Evolutionary conservation across 2,888 invertebrate genomes (phyloP).

Genomic region (Polylopha cassiicola): DNA sequence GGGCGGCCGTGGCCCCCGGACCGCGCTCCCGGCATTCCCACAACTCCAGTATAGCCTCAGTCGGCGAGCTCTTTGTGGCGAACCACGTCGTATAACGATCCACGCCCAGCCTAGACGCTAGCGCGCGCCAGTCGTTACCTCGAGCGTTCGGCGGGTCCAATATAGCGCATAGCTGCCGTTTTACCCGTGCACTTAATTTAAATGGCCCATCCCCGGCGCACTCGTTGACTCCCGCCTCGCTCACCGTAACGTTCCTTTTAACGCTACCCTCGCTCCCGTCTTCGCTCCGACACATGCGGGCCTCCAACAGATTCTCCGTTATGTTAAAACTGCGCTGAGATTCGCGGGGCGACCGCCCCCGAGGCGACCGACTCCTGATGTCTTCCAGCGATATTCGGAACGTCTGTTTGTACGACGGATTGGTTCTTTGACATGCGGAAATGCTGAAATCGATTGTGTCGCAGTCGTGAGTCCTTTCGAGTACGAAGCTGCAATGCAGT

Average conservation of each 20-base stretch:
- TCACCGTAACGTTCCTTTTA: slow-evolving; percentile 76
- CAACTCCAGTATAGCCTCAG: slow-evolving; percentile 95
- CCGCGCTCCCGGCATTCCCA: slow-evolving; percentile 96
- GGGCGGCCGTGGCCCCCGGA: slow-evolving; percentile 87
- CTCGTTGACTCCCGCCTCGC: slow-evolving; percentile 79
- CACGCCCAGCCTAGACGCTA: slow-evolving; percentile 94
- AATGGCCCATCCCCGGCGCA: slow-evolving; percentile 79
- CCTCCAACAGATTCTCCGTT: slow-evolving; percentile 67
- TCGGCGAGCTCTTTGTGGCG: slow-evolving; percentile 97
- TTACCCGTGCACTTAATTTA: slow-evolving; percentile 76
- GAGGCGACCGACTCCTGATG: slow-evolving; percentile 63
- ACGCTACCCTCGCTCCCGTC: slow-evolving; percentile 64
- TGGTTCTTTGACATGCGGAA: slow-evolving; percentile 68
- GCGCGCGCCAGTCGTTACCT: slow-evolving; percentile 97
- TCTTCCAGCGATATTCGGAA: slow-evolving; percentile 70
- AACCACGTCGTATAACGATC: slow-evolving; percentile 98
- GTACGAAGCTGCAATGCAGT: slow-evolving; percentile 92
- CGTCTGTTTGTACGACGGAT: slow-evolving; percentile 70
- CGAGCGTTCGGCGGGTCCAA: slow-evolving; percentile 94
- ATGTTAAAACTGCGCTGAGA: slow-evolving; percentile 70
- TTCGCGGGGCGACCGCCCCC: slow-evolving; percentile 68
- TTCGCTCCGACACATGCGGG: slow-evolving; percentile 68
- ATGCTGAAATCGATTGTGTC: slow-evolving; percentile 68
- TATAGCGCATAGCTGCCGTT: slow-evolving; percentile 77
- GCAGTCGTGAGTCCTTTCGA: slow-evolving; percentile 82